Conservation (phyloP, 2,888 invertebrate genomes). For the Rutpela maculata region DNA sequence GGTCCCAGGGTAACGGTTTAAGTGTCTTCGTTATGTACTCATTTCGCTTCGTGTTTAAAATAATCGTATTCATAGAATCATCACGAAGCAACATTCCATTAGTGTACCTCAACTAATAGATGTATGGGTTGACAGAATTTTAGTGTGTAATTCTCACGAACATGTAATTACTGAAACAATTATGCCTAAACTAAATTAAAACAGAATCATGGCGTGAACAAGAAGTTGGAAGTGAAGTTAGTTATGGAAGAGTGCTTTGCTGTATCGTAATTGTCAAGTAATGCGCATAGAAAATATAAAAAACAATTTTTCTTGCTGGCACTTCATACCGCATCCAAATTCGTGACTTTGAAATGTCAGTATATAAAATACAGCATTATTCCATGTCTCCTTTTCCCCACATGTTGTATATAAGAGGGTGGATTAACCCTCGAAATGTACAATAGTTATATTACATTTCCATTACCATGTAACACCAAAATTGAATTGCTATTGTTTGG, state of each 20-base stretch:
- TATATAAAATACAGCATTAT: conserved; percentile 13
- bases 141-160: conserved; percentile 8
- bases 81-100: background rate
- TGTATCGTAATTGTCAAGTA: background rate
- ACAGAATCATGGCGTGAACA: conserved; percentile 24
- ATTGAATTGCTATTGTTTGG: conserved; percentile 53
- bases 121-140: conserved; percentile 14
- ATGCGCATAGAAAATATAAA: background rate
- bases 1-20: background rate
- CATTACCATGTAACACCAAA: conserved; percentile 55
- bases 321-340: background rate
- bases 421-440: conserved; percentile 43
- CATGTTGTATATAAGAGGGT: conserved; percentile 42
- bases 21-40: background rate
- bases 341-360: background rate
- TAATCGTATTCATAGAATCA: background rate
- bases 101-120: conserved; percentile 7
- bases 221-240: conserved; percentile 3
- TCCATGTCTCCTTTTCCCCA: background rate
- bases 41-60: conserved; percentile 2
- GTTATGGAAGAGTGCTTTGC: conserved; percentile 9
- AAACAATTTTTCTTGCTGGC: background rate
- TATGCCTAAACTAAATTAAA: conserved; percentile 18
- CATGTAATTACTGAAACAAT: conserved; percentile 12
- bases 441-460: conserved; percentile 46